Percentiles rank a stretch among this genome's conserved stretches.
These are phyloP conservation scores for Xyliphius kryptos DNA, from an alignment of 2,113 vertebrate genomes.

Conservation along the genomic window DNA sequence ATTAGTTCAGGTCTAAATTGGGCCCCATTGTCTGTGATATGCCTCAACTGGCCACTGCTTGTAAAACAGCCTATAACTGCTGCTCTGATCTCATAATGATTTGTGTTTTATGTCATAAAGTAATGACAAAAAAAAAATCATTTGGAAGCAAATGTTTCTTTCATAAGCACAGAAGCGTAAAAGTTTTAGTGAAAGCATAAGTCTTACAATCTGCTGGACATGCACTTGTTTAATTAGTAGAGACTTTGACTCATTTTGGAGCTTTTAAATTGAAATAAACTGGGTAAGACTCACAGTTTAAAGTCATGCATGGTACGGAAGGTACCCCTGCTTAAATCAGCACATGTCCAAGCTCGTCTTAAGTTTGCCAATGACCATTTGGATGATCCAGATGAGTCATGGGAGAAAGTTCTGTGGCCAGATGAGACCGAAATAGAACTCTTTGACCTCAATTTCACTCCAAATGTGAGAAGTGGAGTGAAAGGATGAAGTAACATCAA, in stretches of 20 bases:
- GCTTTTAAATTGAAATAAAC: not conserved
- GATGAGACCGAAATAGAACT: too few species aligned
- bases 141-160: not conserved
- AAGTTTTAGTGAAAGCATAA: not conserved
- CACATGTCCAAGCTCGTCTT: too few species aligned
- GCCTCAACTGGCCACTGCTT: too few species aligned
- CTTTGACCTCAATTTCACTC: too few species aligned
- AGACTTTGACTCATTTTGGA: not conserved
- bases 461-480: too few species aligned
- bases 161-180: not conserved
- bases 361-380: too few species aligned
- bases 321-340: too few species aligned
- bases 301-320: too few species aligned
- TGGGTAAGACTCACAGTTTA: too few species aligned
- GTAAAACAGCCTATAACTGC: conserved; percentile 8
- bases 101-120: not conserved
- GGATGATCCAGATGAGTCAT: too few species aligned
- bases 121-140: not conserved
- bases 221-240: not conserved
- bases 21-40: not conserved
- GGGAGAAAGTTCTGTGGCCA: too few species aligned
- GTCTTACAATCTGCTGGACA: not conserved
- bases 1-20: not conserved
- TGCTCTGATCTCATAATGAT: not conserved
- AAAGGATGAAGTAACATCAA: too few species aligned